phyloP scores from a whole-genome alignment of 1,140 invertebrate species.

The Hypothenemus hampei region DNA sequence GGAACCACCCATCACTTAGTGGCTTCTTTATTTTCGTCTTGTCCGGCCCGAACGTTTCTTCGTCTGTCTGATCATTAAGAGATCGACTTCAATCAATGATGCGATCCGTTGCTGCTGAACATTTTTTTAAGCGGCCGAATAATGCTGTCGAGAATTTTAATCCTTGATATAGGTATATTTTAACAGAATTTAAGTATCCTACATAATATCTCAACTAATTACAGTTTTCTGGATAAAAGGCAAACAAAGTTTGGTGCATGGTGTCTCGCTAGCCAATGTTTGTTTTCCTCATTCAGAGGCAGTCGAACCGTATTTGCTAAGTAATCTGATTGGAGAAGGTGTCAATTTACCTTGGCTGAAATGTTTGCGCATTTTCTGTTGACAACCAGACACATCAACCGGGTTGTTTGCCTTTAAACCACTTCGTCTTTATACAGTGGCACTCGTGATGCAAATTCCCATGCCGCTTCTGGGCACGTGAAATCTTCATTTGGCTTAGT shows the following conservation, averaged over 20 bases:
- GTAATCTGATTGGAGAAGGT: not conserved
- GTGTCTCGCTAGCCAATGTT: too few relatives aligned
- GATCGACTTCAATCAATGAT: constrained; percentile 4
- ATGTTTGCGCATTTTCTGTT: not conserved
- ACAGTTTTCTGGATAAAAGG: too few relatives aligned
- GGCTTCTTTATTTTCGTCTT: constrained; percentile 23
- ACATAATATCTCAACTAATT: too few relatives aligned
- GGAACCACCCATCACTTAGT: constrained; percentile 28
- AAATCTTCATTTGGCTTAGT: not conserved
- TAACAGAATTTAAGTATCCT: too few relatives aligned
- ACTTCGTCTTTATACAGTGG: not conserved
- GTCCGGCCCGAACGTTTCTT: too few relatives aligned
- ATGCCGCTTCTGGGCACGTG: not conserved
- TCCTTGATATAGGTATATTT: too few relatives aligned
- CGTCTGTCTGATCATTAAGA: constrained; percentile 21
- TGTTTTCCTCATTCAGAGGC: too few relatives aligned
- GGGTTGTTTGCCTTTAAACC: not conserved
- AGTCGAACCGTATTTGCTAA: too few relatives aligned
- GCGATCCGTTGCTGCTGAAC: not conserved
- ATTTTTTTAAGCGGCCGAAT: not conserved
- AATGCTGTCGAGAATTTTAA: not conserved
- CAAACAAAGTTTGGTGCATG: too few relatives aligned
- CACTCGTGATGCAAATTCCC: not conserved
- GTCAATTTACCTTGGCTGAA: not conserved
- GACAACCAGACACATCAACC: too few relatives aligned